A percentile compares a stretch with the other conserved stretches of the same genome.
Evolutionary conservation across 2,888 invertebrate species (phyloP).

Genomic region (Cotesia congregata): DNA sequence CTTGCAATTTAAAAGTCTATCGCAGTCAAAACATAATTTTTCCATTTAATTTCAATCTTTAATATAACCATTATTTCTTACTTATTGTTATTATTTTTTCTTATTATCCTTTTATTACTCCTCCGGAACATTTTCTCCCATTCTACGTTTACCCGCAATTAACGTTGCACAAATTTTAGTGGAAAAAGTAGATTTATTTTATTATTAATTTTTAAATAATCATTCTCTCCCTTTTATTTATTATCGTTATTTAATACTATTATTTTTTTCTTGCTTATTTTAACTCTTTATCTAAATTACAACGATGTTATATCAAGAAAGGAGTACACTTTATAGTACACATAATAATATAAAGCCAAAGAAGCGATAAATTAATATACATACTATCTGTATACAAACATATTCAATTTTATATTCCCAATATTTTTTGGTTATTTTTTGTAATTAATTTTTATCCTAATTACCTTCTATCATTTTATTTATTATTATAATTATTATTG

Average conservation of each 20-base stretch:
- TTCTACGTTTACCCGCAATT: constrained; percentile 19
- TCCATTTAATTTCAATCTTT: background rate
- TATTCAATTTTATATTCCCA: too few relatives aligned
- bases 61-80: background rate
- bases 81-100: constrained; percentile 3
- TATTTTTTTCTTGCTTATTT: background rate
- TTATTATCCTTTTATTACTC: constrained; percentile 15
- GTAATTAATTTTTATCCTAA: background rate
- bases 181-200: constrained; percentile 33
- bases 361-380: constrained; percentile 24
- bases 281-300: background rate
- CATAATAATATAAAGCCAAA: constrained; percentile 27
- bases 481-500: constrained; percentile 5
- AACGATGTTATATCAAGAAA: constrained; percentile 20
- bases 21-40: constrained; percentile 14
- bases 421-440: background rate
- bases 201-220: constrained; percentile 3
- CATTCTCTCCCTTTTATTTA: background rate
- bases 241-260: background rate
- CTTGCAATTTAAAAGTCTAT: constrained; percentile 3
- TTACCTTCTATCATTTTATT: constrained; percentile 2
- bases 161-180: constrained; percentile 28
- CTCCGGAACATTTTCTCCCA: background rate
- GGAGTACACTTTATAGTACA: constrained; percentile 16
- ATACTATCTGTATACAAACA: constrained; percentile 4